Evolutionary conservation across 2,797 vertebrate genomes (phyloP).

Genomic region (Trachurus trachurus): DNA sequence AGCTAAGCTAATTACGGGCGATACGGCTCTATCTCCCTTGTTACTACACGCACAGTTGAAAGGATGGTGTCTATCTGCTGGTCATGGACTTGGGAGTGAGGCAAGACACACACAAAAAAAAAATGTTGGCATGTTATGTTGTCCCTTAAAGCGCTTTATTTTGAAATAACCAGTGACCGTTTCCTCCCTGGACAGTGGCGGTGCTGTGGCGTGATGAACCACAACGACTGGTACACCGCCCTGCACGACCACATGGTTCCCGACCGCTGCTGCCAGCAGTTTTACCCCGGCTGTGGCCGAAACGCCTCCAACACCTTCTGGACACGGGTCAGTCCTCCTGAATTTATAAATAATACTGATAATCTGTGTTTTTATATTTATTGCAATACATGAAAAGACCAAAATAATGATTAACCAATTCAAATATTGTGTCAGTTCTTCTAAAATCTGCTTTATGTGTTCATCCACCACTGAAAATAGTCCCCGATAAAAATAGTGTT

Average conservation of each 20-base stretch:
- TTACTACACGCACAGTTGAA: no score
- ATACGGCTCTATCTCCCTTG: no score
- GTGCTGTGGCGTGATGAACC: slow-evolving; percentile 93
- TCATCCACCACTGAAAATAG: no score
- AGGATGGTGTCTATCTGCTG: no score
- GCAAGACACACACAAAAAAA: no score
- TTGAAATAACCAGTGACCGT: not conserved
- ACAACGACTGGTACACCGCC: slow-evolving; percentile 92
- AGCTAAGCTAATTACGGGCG: no score
- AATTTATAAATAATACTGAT: not conserved
- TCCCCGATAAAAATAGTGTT: no score
- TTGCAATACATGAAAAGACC: not conserved
- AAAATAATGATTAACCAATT: not conserved
- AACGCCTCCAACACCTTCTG: slow-evolving; percentile 91
- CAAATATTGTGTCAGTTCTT: no score
- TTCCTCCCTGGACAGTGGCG: slow-evolving; percentile 87
- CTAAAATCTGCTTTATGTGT: no score
- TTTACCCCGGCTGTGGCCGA: slow-evolving; percentile 91
- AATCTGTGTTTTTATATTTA: not conserved
- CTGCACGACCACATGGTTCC: slow-evolving; percentile 92
- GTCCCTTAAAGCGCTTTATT: not conserved
- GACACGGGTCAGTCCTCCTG: slow-evolving; percentile 84
- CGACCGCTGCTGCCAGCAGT: slow-evolving; percentile 93
- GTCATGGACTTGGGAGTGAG: no score
- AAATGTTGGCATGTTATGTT: no score